Conservation (phyloP, 2,888 invertebrate genomes). For the Luperina testacea region DNA sequence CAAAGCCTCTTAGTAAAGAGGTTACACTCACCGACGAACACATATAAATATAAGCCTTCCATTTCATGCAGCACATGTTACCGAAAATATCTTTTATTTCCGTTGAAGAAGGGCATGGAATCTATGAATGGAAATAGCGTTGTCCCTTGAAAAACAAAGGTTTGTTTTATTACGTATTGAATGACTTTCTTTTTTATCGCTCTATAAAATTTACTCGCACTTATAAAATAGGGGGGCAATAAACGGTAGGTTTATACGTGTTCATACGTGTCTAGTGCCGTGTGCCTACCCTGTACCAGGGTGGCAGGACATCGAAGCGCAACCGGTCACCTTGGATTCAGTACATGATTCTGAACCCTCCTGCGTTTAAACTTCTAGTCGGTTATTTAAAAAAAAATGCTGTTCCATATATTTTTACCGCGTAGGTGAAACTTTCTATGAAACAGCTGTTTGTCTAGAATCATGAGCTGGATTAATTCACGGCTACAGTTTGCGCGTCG, state of each 20-base stretch:
- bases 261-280: no score
- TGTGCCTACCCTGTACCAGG: background rate
- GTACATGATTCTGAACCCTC: background rate
- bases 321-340: background rate
- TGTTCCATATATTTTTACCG: no score
- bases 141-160: slow-evolving; percentile 12
- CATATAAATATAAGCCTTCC: background rate
- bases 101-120: background rate
- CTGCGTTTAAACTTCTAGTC: background rate
- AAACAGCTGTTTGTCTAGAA: background rate
- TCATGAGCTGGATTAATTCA: background rate
- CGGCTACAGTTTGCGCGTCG: no score
- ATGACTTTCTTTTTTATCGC: slow-evolving; percentile 26
- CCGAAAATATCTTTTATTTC: slow-evolving; percentile 21
- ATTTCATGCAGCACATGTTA: background rate
- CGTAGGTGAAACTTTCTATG: no score
- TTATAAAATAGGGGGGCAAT: background rate
- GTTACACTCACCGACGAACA: background rate
- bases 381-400: no score
- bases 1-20: background rate
- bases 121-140: background rate
- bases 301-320: background rate
- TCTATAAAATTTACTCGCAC: slow-evolving; percentile 1
- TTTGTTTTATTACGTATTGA: slow-evolving; percentile 13
- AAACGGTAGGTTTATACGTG: background rate